phyloP scores from a whole-genome alignment of 2,113 vertebrate species.

The Gallinago jamesoni region DNA sequence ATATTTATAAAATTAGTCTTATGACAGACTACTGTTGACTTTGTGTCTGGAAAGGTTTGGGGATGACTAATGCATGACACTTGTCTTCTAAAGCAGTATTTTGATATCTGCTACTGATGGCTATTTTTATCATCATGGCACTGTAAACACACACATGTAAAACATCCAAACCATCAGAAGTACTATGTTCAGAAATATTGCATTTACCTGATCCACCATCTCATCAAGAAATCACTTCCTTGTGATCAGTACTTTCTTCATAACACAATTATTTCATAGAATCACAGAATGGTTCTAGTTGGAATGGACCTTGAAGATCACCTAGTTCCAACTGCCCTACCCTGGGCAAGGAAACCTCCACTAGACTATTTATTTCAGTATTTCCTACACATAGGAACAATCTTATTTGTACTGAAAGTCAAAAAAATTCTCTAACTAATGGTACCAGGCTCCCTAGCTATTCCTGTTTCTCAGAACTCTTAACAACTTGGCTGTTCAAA shows the following conservation, averaged over 20 bases:
- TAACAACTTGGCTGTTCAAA: background rate
- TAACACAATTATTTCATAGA: background rate
- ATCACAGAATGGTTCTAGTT: background rate
- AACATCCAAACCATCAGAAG: background rate
- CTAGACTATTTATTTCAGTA: background rate
- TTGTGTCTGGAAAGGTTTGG: background rate
- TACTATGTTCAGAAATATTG: background rate
- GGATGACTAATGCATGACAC: background rate
- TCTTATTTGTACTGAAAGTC: background rate
- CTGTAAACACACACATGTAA: background rate
- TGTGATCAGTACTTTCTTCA: background rate
- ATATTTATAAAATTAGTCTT: background rate
- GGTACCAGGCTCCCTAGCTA: background rate
- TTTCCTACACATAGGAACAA: background rate
- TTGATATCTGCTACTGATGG: background rate
- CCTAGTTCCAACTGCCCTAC: background rate
- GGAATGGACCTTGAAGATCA: background rate
- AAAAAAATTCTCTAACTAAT: background rate
- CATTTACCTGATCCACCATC: background rate
- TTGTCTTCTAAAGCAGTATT: background rate
- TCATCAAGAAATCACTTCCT: background rate
- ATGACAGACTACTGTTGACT: background rate
- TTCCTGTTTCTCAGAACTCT: background rate
- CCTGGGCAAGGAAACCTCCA: background rate
- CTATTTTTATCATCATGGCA: background rate